Conservation (phyloP, 2,888 invertebrate species). For the Hirtodrosophila cameraria region DNA sequence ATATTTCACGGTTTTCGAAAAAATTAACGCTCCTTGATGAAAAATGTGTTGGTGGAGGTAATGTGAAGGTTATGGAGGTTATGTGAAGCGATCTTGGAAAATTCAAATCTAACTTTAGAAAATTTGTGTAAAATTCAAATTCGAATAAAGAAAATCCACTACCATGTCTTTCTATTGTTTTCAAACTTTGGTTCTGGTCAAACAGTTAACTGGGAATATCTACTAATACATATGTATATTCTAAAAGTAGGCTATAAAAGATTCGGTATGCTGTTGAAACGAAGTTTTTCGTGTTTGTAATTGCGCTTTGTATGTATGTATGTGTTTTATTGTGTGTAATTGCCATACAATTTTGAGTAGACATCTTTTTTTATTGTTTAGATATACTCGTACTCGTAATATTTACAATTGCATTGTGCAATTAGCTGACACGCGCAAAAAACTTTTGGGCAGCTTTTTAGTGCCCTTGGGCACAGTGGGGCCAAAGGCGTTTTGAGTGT, state of each 20-base stretch:
- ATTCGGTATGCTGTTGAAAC: constrained; percentile 1
- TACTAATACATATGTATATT: constrained; percentile 1
- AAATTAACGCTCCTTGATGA: no score
- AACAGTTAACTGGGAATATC: no score
- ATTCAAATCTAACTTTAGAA: no score
- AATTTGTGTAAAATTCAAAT: no score
- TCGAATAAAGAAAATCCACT: no score
- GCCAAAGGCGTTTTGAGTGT: constrained; percentile 15
- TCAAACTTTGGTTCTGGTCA: no score
- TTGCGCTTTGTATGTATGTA: no score
- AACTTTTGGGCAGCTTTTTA: constrained; percentile 55
- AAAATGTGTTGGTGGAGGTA: no score
- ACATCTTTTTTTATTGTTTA: constrained; percentile 51
- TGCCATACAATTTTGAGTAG: constrained; percentile 51
- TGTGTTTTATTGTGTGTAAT: constrained; percentile 59
- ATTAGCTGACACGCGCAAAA: constrained; percentile 60
- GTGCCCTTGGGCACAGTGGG: constrained; percentile 13
- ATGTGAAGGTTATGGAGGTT: no score
- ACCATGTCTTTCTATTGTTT: no score
- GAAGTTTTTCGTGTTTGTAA: background rate
- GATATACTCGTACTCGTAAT: constrained; percentile 15
- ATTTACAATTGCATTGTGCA: constrained; percentile 26
- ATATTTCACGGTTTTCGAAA: no score
- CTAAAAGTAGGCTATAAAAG: constrained; percentile 16
- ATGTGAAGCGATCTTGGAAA: no score